Base-by-base conservation (phyloP, 2,113 vertebrate species). In the Meleagris gallopavo region DNA sequence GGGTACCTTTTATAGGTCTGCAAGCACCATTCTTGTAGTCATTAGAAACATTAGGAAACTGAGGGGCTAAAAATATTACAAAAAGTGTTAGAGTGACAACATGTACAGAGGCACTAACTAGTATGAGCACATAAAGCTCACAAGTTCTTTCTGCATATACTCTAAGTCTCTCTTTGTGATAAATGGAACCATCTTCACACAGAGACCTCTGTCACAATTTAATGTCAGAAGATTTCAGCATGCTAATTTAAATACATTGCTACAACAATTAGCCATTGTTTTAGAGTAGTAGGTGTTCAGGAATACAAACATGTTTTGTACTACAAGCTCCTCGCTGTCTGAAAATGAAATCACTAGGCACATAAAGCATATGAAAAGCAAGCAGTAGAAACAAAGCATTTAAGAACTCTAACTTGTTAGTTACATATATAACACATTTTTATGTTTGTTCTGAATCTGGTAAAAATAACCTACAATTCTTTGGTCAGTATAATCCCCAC, bases 401-500 rank as follows among this genome's bases (percentile, higher is more conserved):
- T 55, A 11, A 45, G 32, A 81, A 40, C 25, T 94, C 48, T 61
- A 3, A 3, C 8, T 83, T 40, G 18, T 61, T 52, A 74, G 45
- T 48, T 50, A 32, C 62, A 24, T 30, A 46, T 5, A 41, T 8
- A 32, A 66, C 4, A 90, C 48, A 67, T 79, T 76, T 73, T 38
- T 83, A 19, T 21, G 29, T 58, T 77, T 64, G 21, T 48, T 78
- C 76, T 76, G 64, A 65, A 69, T 69, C 55, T 71, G 46, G 36
- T 72, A 93, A 96, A 97, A 96, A 88, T n/a, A 64, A 98, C 99
- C 85, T 97, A 99, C 99, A 52, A 99, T 99, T 97, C 99, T 98
- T 98, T 99, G 99, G 98, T 99, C 99, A 4, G 98, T 99, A 96
- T 99, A 99, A 97, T 99, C 99, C 60, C 99, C 99, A 10, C 99